These are phyloP conservation scores for Seriola quinqueradiata DNA, from an alignment of 2,113 vertebrate species.

Conservation along the genomic window DNA sequence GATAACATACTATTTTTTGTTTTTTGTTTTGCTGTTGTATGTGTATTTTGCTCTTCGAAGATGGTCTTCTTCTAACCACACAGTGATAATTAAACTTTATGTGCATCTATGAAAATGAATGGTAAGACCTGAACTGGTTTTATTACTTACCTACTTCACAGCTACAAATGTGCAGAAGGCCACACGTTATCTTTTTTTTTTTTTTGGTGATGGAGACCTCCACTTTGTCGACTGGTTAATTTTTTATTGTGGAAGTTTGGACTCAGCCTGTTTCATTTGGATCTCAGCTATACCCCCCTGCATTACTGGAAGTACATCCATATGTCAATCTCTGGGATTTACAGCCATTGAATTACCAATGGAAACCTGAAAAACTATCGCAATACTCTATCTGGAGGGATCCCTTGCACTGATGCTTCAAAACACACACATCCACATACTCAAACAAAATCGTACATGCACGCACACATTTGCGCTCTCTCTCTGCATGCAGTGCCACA, in stretches of 20 bases:
- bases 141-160: slow-evolving; percentile 32
- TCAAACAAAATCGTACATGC: slow-evolving; percentile 44
- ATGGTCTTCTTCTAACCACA: slow-evolving; percentile 46
- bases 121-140: slow-evolving; percentile 33
- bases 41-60: slow-evolving; percentile 26
- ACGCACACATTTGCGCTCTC: slow-evolving; percentile 60
- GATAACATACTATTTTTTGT: slow-evolving; percentile 15
- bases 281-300: slow-evolving; percentile 40
- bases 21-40: slow-evolving; percentile 9
- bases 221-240: slow-evolving; percentile 3
- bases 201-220: background rate
- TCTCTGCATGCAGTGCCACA: slow-evolving; percentile 81
- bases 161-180: slow-evolving; percentile 19
- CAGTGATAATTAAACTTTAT: slow-evolving; percentile 43
- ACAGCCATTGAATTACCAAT: slow-evolving; percentile 60
- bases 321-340: slow-evolving; percentile 77
- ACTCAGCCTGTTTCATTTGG: slow-evolving; percentile 44
- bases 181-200: background rate
- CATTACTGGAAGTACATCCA: slow-evolving; percentile 55
- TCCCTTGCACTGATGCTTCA: slow-evolving; percentile 62
- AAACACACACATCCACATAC: slow-evolving; percentile 10
- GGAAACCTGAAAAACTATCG: slow-evolving; percentile 64
- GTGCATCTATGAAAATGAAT: slow-evolving; percentile 7
- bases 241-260: slow-evolving; percentile 28
- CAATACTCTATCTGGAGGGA: slow-evolving; percentile 64